A percentile compares a stretch with the other conserved stretches of the same genome.
Conservation (phyloP, 2,888 invertebrate genomes). For the Ptilodon capucinus region DNA sequence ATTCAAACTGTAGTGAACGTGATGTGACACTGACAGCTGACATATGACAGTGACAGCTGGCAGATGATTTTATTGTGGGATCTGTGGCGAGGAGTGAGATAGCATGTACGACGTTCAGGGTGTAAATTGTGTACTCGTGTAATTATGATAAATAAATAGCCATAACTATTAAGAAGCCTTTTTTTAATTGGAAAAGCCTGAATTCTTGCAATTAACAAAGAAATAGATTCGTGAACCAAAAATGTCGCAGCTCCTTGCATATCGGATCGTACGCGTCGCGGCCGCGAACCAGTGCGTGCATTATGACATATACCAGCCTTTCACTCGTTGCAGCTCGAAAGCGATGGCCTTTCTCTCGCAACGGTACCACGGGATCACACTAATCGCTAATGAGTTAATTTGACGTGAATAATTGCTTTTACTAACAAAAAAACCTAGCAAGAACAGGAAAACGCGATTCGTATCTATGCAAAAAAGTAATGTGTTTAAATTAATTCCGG, state of each 20-base stretch:
- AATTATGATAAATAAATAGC: too few species aligned
- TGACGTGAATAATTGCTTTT: slow-evolving; percentile 18
- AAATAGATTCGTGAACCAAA: background rate
- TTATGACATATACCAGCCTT: slow-evolving; percentile 38
- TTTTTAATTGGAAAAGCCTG: too few species aligned
- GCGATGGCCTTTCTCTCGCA: slow-evolving; percentile 42
- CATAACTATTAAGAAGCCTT: too few species aligned
- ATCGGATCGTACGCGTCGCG: slow-evolving; percentile 11
- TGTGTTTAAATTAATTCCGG: background rate
- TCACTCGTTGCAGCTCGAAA: slow-evolving; percentile 43
- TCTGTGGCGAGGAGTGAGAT: too few species aligned
- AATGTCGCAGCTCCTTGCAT: slow-evolving; percentile 13
- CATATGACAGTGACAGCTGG: too few species aligned
- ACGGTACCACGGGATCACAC: slow-evolving; percentile 29
- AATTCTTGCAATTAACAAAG: background rate
- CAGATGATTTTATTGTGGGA: too few species aligned
- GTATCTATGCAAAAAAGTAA: background rate
- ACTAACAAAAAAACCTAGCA: slow-evolving; percentile 7
- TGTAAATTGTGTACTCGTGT: too few species aligned
- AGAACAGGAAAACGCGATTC: background rate
- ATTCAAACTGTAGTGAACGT: too few species aligned
- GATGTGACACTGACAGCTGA: too few species aligned
- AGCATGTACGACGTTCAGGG: too few species aligned
- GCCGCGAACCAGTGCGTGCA: slow-evolving; percentile 36
- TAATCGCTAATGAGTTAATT: slow-evolving; percentile 23